Conservation (phyloP, 2,888 invertebrate genomes). For the Volucella zonaria region DNA sequence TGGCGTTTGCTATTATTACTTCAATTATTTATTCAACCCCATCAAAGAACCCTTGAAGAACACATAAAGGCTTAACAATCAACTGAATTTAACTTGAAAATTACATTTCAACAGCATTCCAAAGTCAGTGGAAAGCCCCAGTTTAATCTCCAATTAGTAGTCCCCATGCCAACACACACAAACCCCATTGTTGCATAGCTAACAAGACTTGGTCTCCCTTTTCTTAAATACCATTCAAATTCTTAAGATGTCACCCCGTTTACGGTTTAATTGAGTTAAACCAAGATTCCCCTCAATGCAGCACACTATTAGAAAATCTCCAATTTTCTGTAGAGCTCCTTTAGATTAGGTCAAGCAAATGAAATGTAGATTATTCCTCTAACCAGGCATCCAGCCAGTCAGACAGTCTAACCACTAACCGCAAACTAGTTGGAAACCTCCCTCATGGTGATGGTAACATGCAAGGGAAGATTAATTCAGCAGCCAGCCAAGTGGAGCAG, state of each 20-base stretch:
- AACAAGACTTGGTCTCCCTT: not conserved
- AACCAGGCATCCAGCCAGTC: constrained; percentile 3
- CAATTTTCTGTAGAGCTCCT: constrained; percentile 56
- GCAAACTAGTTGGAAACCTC: constrained; percentile 42
- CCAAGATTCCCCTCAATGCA: constrained; percentile 8
- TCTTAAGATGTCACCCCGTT: constrained; percentile 6
- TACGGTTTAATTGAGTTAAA: constrained; percentile 48
- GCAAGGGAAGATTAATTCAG: constrained; percentile 55
- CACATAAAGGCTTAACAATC: too few species aligned
- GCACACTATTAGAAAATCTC: constrained; percentile 37
- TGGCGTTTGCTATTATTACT: too few species aligned
- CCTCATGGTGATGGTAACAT: constrained; percentile 16
- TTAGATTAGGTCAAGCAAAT: constrained; percentile 54
- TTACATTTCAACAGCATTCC: too few species aligned
- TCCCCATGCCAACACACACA: too few species aligned
- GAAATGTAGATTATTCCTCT: constrained; percentile 60
- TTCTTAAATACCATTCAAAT: constrained; percentile 14
- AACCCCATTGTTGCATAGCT: not conserved
- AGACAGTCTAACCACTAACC: constrained; percentile 3
- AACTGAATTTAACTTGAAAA: too few species aligned
- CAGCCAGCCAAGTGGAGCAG: not conserved
- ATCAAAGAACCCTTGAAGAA: too few species aligned
- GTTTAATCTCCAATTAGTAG: too few species aligned
- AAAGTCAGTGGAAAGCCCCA: too few species aligned
- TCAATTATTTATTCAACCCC: too few species aligned